Evolutionary conservation across 1,140 invertebrate species (phyloP), one percentile per base, ranked within the genome.

Genomic region (Hycleus cichorii): DNA sequence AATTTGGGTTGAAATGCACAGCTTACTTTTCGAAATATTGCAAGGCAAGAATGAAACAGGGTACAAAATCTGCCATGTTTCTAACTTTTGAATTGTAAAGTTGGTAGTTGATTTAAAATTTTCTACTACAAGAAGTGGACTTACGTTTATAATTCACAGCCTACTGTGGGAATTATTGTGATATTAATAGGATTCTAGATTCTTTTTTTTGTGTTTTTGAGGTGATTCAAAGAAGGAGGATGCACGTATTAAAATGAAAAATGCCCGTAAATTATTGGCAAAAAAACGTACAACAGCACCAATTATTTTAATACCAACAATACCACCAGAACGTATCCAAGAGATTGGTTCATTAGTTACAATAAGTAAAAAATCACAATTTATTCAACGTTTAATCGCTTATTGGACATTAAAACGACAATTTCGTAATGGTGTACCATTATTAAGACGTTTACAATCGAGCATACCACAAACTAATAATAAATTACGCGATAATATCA

Each of bases 381-480:
- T 98, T 68, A 86, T 98, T 59, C 90, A 94, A 69, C 77, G 91
- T 10, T 75, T 97, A 3, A 88, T 94, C 46, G 88, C 90, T 0
- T 93, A 92, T 71, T 98, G 96, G 95, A 96, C 92, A 3, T 76
- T 98, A 2, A 98, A 98, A 73, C 73, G 96, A n/a, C 93, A 96
- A 70, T 90, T 90, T 55, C 75, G 96, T 47, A 97, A 97, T 77
- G 97, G 97, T 1, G 96, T 98, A 7, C 96, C 96, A 0, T 77
- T 99, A 27, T 72, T 99, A 25, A 74, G 95, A 56, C 77, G 96
- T 18, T 72, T 96, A 38, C 92, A 95, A 73, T 80, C 74, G 39
- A 65, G 58, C 48, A 32, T 32, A 32, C 32, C 32, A 27, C 18
- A 5, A 24, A 24, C 18, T 5, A 24, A 44, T 44, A 44, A 12